Evolutionary conservation across 2,797 vertebrate species (phyloP).

Genomic region (Tinamus major): DNA sequence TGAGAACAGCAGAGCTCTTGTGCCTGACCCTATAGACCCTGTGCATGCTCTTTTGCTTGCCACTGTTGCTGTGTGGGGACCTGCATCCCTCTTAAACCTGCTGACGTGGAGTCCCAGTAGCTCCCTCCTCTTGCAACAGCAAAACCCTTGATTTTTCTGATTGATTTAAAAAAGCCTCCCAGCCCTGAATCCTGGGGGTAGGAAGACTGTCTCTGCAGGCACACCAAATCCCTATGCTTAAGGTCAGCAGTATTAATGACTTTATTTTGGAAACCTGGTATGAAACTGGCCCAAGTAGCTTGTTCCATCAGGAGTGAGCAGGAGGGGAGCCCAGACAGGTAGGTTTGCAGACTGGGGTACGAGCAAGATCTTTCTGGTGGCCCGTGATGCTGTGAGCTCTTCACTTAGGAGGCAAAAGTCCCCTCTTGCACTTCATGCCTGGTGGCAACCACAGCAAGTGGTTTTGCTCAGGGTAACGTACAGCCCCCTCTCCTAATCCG

Average conservation of each 20-base stretch:
- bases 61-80: background rate
- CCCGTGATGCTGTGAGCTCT: background rate
- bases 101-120: too few species aligned
- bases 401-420: background rate
- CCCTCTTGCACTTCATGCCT: background rate
- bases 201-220: background rate
- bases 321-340: background rate
- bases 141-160: too few species aligned
- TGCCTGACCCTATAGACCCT: background rate
- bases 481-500: background rate
- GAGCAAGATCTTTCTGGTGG: background rate
- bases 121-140: background rate
- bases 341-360: background rate
- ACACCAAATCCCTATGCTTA: background rate
- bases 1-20: background rate
- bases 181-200: background rate
- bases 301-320: background rate
- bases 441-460: background rate
- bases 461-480: background rate
- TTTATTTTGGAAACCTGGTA: background rate
- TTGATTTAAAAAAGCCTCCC: background rate
- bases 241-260: background rate
- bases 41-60: background rate
- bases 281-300: background rate
- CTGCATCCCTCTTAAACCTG: background rate